Percentiles rank a stretch among this genome's conserved stretches.
Conservation (phyloP, 2,113 vertebrate genomes). For the Ceyx melanurus region DNA sequence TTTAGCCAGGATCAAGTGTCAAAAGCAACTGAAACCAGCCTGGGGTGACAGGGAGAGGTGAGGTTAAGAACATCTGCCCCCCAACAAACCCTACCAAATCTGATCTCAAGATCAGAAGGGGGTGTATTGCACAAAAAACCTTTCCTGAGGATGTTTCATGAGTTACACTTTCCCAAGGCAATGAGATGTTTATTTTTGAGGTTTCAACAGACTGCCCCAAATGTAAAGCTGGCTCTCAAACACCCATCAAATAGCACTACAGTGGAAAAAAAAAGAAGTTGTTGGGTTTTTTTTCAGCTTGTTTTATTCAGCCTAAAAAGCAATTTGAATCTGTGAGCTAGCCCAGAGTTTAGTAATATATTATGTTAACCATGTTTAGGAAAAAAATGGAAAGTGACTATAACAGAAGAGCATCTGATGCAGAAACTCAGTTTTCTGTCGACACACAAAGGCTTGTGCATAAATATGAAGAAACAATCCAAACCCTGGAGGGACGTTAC, state of each 20-base stretch:
- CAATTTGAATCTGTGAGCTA: slow-evolving; percentile 22
- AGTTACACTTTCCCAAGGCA: neutral
- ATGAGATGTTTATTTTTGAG: neutral
- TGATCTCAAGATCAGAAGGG: neutral
- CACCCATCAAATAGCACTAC: neutral
- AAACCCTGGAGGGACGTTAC: slow-evolving; percentile 76
- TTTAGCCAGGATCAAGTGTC: neutral
- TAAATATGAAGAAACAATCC: slow-evolving; percentile 75
- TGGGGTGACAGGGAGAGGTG: neutral
- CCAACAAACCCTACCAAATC: neutral
- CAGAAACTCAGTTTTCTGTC: slow-evolving; percentile 80
- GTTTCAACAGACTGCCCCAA: neutral
- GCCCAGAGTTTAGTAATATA: slow-evolving; percentile 67
- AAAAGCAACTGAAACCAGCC: neutral
- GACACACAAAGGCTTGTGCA: slow-evolving; percentile 77
- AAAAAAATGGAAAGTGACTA: slow-evolving; percentile 83
- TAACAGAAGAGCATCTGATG: slow-evolving; percentile 81
- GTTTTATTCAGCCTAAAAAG: neutral
- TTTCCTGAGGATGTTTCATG: neutral
- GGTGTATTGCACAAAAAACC: neutral
- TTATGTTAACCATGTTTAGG: slow-evolving; percentile 86
- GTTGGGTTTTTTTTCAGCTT: neutral
- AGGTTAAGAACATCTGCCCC: neutral
- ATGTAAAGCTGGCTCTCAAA: neutral
- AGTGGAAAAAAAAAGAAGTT: neutral